Conservation (phyloP, 2,888 invertebrate species). For the Heliothis peltigera region DNA sequence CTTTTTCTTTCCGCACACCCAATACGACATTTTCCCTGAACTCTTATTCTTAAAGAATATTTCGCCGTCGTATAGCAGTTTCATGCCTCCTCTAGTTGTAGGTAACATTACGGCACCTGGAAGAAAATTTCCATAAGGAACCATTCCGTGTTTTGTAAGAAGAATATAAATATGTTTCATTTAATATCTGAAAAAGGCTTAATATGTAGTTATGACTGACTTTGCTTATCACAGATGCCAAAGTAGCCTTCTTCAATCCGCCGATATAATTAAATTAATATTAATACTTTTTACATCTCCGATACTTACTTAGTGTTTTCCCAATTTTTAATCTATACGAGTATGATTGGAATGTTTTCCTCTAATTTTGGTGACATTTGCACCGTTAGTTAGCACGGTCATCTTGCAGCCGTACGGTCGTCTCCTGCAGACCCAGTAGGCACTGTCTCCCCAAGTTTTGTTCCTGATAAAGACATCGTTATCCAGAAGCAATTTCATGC, state of each 20-base stretch:
- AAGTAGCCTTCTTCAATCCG: no score
- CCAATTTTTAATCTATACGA: neutral
- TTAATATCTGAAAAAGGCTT: no score
- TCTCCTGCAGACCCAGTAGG: conserved; percentile 61
- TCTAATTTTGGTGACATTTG: conserved; percentile 52
- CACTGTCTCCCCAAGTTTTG: conserved; percentile 47
- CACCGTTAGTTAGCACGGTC: conserved; percentile 60
- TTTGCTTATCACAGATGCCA: no score
- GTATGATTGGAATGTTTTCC: conserved; percentile 43
- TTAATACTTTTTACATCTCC: neutral
- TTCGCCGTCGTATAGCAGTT: conserved; percentile 31
- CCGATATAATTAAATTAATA: no score
- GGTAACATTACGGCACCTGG: conserved; percentile 24
- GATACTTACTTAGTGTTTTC: neutral
- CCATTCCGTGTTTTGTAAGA: neutral
- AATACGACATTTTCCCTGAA: conserved; percentile 44
- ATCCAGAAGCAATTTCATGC: conserved; percentile 52
- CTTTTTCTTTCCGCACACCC: conserved; percentile 59
- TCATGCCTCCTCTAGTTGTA: conserved; percentile 42
- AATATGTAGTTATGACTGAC: no score
- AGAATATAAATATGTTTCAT: no score
- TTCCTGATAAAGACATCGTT: conserved; percentile 54
- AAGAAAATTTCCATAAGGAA: conserved; percentile 10
- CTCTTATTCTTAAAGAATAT: conserved; percentile 42
- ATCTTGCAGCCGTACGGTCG: conserved; percentile 58